Base-by-base conservation (phyloP, 2,888 invertebrate species). In the Leptopterna dolabrata region DNA sequence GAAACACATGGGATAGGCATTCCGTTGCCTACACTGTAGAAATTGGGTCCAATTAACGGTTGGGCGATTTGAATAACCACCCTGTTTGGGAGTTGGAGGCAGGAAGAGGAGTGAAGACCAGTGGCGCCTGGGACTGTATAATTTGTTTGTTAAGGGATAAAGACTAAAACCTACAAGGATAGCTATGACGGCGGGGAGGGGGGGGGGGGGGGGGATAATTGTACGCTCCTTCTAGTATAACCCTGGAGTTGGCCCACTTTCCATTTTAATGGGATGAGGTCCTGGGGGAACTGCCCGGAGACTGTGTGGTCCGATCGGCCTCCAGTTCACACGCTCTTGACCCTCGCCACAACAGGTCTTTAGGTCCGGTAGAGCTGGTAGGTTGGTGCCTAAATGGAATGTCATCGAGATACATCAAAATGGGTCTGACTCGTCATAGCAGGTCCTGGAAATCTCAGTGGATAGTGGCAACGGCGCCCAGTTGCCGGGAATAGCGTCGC, bases 61-160 rank as follows among this genome's bases (percentile, higher is more conserved):
- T 47, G 76, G 85, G 45, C 43, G 85, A 85, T 85, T 85, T 85
- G 85, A 85, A 85, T 85, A 85, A 85, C 85, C 85, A 71, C 71
- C 85, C 85, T 43, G 71, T 83, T 71, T 41, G 71, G 30, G 16
- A n/a, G 19, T 47, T 13, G 47, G 27, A 30, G 45, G 43, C 27
- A 36, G 63, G 73, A 19, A 16, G 63, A 47, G 76, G 45, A 76
- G 73, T 73, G 85, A 85, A 85, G 85, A 85, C 85, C 85, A 43
- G 85, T 85, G 85, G 85, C 85, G 85, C 85, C 85, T 85, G 76
- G 55, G 30, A 71, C 73, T 73, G 85, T 71, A 85, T 85, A 85
- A 85, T 85, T 85, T 85, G 85, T 85, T 85, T 85, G 85, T 73
- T 85, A 71, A 85, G 51, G 85, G 85, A 85, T 85, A 85, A 85